phyloP scores from a whole-genome alignment of 2,888 invertebrate genomes.

The Saturnia pavonia region DNA sequence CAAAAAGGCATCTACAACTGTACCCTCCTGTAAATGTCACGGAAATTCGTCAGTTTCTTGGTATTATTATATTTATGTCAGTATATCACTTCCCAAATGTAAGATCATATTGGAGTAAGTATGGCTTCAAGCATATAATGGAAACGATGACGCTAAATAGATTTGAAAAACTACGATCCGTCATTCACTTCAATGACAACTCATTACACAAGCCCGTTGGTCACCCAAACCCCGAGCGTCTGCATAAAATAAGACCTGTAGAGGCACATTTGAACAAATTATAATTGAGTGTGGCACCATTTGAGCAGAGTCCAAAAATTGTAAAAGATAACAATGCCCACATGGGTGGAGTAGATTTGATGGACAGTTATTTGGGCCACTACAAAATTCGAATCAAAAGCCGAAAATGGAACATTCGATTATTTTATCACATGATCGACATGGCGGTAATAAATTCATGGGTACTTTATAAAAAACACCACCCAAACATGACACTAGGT shows the following conservation, averaged over 20 bases:
- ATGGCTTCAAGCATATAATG: slow-evolving; percentile 29
- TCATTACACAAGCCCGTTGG: slow-evolving; percentile 31
- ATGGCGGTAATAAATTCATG: slow-evolving; percentile 27
- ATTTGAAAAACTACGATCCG: slow-evolving; percentile 31
- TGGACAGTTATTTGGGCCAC: slow-evolving; percentile 29
- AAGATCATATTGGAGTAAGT: slow-evolving; percentile 33
- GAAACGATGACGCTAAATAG: slow-evolving; percentile 31
- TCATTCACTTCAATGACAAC: slow-evolving; percentile 36
- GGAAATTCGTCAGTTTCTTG: slow-evolving; percentile 29
- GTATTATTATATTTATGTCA: slow-evolving; percentile 31
- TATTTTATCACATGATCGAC: slow-evolving; percentile 31
- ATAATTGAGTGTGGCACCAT: background rate
- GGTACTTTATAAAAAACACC: slow-evolving; percentile 28
- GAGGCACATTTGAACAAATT: slow-evolving; percentile 32
- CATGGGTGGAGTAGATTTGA: slow-evolving; percentile 31
- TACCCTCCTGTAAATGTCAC: slow-evolving; percentile 17
- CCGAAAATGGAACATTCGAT: slow-evolving; percentile 30
- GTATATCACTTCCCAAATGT: slow-evolving; percentile 33
- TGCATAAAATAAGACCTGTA: slow-evolving; percentile 35
- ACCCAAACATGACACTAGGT: too few relatives aligned
- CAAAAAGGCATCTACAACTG: slow-evolving; percentile 28
- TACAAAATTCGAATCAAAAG: slow-evolving; percentile 28
- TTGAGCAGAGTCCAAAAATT: slow-evolving; percentile 26
- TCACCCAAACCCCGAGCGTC: slow-evolving; percentile 34
- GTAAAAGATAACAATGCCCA: slow-evolving; percentile 32